Base-by-base conservation (phyloP, 2,797 vertebrate species). In the Acrossocheilus fasciatus region DNA sequence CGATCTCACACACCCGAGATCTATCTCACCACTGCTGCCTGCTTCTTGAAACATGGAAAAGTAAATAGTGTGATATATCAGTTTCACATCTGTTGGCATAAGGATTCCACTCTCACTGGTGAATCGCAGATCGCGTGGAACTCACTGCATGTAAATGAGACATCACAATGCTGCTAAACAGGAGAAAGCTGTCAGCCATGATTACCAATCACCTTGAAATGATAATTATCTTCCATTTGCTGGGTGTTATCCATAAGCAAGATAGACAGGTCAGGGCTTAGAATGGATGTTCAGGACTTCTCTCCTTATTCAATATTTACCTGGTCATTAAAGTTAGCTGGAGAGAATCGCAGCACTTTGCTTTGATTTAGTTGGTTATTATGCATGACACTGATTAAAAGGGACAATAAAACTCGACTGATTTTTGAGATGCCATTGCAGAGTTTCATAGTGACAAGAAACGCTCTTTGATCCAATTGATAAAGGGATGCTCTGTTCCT, bases 181-280 rank as follows among this genome's bases (percentile, higher is more conserved):
- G 70, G 45, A 79, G 84, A 85, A 57, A 77, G 36, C 88, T 89
- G 85, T 89, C 88, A 89, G 85, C 88, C 59, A 69, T 84, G 85
- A 89, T 89, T 89, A 77, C 89, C 76, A 72, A 45, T 77, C 52
- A 85, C 84, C 84, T 86, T 89, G 82, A 89, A 68, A 89, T 87
- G 79, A 90, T 88, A 87, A 90, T 90, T 85, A 90, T 81, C 80
- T 84, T 81, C 85, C 85, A 87, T 89, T 87, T 87, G 52, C 82
- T 78, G 76, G 68, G 82, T 82, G 77, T 66, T 82, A 74, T 82
- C 57, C 6, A 7, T 88, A 88, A 86, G 85, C 82, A 85, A 82
- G 85, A 86, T 69, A 88, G 86, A 79, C 88, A 87, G 73, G 85
- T 79, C 88, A 84, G 43, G 77, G 62, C 78, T 86, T 52, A 59